Conservation (phyloP, 2,797 vertebrate species). For the Tapera naevia region DNA sequence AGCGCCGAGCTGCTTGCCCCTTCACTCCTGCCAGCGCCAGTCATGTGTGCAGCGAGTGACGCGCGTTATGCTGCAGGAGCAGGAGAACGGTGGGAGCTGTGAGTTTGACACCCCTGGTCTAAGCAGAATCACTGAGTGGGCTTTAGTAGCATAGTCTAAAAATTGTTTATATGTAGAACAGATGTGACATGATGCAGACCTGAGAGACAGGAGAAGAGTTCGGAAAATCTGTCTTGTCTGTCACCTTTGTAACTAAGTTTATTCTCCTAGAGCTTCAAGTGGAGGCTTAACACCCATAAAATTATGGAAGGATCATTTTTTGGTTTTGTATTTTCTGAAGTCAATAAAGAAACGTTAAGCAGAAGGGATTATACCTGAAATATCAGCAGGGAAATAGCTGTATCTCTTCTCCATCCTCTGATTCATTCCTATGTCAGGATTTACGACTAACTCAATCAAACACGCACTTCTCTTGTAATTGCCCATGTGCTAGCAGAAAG, state of each 20-base stretch:
- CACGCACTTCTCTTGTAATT: conserved; percentile 12
- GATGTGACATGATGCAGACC: not conserved
- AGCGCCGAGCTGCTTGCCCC: no score
- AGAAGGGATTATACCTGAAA: not conserved
- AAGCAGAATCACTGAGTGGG: not conserved
- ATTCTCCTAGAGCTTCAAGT: not conserved
- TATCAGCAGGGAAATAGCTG: not conserved
- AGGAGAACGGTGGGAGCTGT: no score
- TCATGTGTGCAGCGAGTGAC: no score
- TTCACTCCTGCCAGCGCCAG: no score
- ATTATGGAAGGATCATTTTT: not conserved
- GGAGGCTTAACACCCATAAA: not conserved
- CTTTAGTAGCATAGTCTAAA: not conserved
- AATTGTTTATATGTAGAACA: not conserved
- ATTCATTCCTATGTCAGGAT: conserved; percentile 15
- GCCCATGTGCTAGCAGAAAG: conserved; percentile 11
- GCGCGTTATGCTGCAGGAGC: no score
- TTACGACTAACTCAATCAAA: conserved; percentile 57
- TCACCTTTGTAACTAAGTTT: not conserved
- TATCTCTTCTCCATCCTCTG: not conserved
- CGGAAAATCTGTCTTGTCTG: not conserved
- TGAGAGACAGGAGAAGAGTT: not conserved
- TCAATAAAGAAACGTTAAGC: not conserved
- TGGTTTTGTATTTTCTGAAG: not conserved
- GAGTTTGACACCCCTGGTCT: no score